Percentiles rank a stretch among this genome's conserved stretches.
These are phyloP conservation scores for Tyrophagus putrescentiae DNA, from an alignment of 1,140 invertebrate genomes.

Conservation along the genomic window DNA sequence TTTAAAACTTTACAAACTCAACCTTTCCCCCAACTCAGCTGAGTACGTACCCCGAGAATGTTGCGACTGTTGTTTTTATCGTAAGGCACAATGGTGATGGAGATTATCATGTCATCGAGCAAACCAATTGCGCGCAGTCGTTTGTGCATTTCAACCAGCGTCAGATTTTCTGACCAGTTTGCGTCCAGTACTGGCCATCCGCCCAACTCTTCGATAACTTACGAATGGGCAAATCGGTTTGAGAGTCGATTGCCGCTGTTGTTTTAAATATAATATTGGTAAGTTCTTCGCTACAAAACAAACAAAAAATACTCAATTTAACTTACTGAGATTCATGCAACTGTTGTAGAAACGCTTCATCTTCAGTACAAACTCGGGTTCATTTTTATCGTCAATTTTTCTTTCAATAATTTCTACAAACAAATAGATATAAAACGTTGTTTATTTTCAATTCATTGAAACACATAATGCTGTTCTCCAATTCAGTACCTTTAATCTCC, in stretches of 20 bases:
- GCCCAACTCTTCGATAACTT: conserved; percentile 42
- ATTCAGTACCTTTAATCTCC: conserved; percentile 46
- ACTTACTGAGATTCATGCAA: conserved; percentile 72
- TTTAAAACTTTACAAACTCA: background rate
- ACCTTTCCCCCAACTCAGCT: background rate
- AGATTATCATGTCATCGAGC: conserved; percentile 77
- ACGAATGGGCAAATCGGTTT: background rate
- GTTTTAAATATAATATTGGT: background rate
- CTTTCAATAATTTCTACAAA: background rate
- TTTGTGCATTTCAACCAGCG: conserved; percentile 66
- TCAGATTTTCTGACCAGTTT: conserved; percentile 43
- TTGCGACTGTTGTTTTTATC: conserved; percentile 62
- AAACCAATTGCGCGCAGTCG: conserved; percentile 60
- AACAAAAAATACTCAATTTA: background rate
- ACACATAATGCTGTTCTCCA: too few relatives aligned
- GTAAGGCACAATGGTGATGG: conserved; percentile 73
- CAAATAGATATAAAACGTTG: too few relatives aligned
- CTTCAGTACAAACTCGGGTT: conserved; percentile 54
- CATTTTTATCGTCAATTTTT: conserved; percentile 32
- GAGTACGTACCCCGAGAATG: conserved; percentile 33
- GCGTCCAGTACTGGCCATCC: conserved; percentile 78
- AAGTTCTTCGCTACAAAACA: background rate
- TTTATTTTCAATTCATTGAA: too few relatives aligned
- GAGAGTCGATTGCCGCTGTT: conserved; percentile 9
- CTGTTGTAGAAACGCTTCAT: conserved; percentile 60